Percentiles rank a stretch among this genome's conserved stretches.
Conservation (phyloP, 2,113 vertebrate species). For the Xenus cinereus region DNA sequence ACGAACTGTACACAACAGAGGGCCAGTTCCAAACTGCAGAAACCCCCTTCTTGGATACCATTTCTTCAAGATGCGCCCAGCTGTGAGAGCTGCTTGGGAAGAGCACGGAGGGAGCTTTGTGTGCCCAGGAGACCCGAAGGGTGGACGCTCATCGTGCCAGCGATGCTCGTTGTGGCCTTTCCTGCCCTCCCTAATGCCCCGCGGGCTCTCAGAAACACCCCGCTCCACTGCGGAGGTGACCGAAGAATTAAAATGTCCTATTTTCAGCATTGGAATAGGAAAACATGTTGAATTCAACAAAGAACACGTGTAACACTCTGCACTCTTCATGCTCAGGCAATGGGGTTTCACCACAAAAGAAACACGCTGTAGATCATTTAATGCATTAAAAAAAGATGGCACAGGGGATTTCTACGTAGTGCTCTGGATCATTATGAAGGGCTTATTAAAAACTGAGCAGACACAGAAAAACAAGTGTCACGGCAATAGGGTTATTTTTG, state of each 20-base stretch:
- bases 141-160: rapidly evolving
- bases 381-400: neutral
- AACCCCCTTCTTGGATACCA: neutral
- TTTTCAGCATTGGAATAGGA: neutral
- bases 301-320: neutral
- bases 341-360: slow-evolving; percentile 1
- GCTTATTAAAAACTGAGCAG: neutral
- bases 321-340: neutral
- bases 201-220: rapidly evolving
- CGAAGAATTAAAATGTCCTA: neutral
- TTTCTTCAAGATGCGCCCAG: neutral
- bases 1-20: neutral
- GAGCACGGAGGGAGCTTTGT: rapidly evolving
- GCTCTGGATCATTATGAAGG: neutral
- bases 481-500: neutral
- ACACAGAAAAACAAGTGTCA: neutral
- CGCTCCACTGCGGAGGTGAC: neutral
- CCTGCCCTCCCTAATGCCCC: neutral
- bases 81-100: neutral
- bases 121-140: neutral
- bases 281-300: slow-evolving; percentile 26
- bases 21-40: neutral
- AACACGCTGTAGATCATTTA: neutral
- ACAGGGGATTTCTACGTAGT: neutral
- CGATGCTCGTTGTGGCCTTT: rapidly evolving